These are phyloP conservation scores for Balanococcus diminutus DNA, from an alignment of 2,888 invertebrate species.

Conservation along the genomic window DNA sequence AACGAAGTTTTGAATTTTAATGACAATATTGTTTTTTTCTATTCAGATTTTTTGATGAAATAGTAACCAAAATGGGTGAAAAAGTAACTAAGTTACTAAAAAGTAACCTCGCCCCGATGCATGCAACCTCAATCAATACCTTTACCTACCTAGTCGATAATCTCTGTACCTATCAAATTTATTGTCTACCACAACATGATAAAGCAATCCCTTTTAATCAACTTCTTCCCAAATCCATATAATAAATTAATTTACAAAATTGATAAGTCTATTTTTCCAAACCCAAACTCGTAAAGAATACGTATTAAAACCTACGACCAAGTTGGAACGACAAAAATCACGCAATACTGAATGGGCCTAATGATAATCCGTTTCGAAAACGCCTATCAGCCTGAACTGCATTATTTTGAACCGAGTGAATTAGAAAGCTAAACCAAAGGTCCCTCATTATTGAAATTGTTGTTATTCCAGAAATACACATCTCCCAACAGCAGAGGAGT, in stretches of 20 bases:
- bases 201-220: not conserved
- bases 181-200: not conserved
- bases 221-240: not conserved
- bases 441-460: not conserved
- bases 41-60: no score
- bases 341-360: not conserved
- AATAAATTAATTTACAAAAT: not conserved
- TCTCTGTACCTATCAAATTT: not conserved
- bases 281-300: not conserved
- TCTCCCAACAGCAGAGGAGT: not conserved
- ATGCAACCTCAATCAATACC: no score
- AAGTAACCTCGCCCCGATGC: no score
- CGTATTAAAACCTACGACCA: no score
- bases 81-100: no score
- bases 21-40: no score
- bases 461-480: not conserved
- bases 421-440: constrained; percentile 5
- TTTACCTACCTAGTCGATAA: no score
- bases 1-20: no score
- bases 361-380: not conserved
- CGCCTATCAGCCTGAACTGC: not conserved
- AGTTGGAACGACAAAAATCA: not conserved
- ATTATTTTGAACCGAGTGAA: not conserved
- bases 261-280: not conserved
- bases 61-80: no score